Evolutionary conservation across 2,888 invertebrate genomes (phyloP).

Genomic region (Pelosia muscerda): DNA sequence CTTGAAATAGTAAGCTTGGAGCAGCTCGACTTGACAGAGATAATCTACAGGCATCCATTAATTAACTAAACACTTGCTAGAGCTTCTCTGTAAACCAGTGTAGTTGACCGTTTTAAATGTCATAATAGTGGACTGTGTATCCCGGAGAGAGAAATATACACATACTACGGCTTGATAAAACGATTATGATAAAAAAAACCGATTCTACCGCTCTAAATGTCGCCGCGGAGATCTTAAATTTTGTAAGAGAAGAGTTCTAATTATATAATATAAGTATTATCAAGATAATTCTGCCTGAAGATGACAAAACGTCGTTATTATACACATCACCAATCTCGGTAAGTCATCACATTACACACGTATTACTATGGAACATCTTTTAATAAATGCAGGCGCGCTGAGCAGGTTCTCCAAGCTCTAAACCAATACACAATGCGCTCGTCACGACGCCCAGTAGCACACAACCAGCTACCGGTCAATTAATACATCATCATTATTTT

Average conservation of each 20-base stretch:
- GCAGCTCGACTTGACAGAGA: neutral
- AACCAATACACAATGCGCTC: constrained; percentile 36
- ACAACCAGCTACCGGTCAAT: constrained; percentile 58
- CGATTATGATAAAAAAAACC: too few species aligned
- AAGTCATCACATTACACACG: neutral
- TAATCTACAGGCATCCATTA: constrained; percentile 2
- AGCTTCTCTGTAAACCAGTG: constrained; percentile 3
- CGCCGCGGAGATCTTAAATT: neutral
- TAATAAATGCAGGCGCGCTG: neutral
- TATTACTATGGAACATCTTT: neutral
- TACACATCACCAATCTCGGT: neutral
- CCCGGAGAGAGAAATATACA: too few species aligned
- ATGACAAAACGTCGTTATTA: neutral
- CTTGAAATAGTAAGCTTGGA: too few species aligned
- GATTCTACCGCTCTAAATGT: neutral
- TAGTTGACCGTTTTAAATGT: too few species aligned
- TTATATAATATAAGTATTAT: too few species aligned
- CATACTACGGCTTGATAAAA: too few species aligned
- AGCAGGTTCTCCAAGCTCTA: constrained; percentile 15
- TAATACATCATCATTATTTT: constrained; percentile 61
- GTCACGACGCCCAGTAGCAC: constrained; percentile 35
- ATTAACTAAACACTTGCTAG: constrained; percentile 1
- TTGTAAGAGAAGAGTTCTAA: too few species aligned
- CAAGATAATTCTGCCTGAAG: neutral
- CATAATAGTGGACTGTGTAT: neutral